phyloP scores from a whole-genome alignment of 2,888 invertebrate genomes.

The Eristalis arbustorum region DNA sequence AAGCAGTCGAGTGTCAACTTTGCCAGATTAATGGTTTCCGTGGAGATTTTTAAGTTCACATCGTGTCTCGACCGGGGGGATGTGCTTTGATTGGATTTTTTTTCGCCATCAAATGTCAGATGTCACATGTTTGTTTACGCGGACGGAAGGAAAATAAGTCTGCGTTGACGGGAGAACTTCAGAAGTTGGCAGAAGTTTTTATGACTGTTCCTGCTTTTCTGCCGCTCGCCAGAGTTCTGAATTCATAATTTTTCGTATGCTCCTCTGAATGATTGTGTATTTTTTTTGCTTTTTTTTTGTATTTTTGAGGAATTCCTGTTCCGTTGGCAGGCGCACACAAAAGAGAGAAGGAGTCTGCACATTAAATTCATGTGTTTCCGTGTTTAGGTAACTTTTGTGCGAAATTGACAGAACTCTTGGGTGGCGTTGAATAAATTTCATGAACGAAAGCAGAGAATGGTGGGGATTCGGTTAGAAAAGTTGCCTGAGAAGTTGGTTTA shows the following conservation, averaged over 20 bases:
- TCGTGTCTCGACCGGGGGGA: neutral
- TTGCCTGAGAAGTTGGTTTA: too few relatives aligned
- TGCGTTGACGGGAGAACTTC: too few relatives aligned
- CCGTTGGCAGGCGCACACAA: too few relatives aligned
- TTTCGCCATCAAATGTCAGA: neutral
- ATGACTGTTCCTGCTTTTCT: neutral
- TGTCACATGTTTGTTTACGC: neutral
- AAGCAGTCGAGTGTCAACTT: slow-evolving; percentile 28
- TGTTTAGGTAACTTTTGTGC: neutral
- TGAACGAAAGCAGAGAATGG: too few relatives aligned
- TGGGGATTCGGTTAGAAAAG: too few relatives aligned
- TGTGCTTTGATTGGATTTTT: neutral
- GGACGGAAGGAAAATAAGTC: too few relatives aligned
- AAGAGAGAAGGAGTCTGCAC: neutral
- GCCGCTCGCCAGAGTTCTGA: neutral
- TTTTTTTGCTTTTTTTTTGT: neutral
- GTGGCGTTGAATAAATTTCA: neutral
- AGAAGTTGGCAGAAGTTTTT: neutral
- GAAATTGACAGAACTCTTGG: neutral
- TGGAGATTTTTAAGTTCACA: neutral
- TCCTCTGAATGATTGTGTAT: neutral
- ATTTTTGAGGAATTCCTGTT: neutral
- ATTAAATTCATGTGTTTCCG: neutral
- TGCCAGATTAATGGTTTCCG: slow-evolving; percentile 38
- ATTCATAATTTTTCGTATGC: neutral